Conservation (phyloP, 2,113 vertebrate species). For the Cyprinodon brontotheroides region DNA sequence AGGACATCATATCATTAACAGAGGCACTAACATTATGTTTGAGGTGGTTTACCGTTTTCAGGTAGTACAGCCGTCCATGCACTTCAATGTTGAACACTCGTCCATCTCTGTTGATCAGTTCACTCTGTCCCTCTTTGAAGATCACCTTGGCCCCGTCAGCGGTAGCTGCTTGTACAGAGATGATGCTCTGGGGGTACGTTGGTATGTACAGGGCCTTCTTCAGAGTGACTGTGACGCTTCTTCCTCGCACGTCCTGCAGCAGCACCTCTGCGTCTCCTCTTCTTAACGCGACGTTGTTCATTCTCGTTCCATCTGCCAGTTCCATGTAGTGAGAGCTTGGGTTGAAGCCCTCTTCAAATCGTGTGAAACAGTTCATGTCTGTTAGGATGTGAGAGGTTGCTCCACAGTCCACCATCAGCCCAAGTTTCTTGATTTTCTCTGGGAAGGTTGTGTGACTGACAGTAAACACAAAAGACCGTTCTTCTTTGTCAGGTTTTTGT, state of each 20-base stretch:
- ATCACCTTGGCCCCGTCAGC: background rate
- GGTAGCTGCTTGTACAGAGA: background rate
- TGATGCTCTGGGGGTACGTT: background rate
- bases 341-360: background rate
- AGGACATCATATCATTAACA: background rate
- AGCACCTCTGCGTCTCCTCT: background rate
- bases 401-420: background rate
- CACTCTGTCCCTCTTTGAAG: no score
- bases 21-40: no score
- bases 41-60: no score
- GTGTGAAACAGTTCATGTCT: background rate
- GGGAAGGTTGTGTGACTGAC: background rate
- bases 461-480: background rate
- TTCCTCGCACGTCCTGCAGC: background rate
- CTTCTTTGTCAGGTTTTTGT: background rate
- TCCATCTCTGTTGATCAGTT: background rate
- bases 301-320: background rate
- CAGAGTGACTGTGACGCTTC: background rate
- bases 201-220: background rate
- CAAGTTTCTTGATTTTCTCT: background rate
- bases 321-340: background rate
- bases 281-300: no score
- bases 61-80: no score
- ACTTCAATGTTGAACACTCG: background rate
- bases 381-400: background rate